Evolutionary conservation across 2,888 invertebrate species (phyloP), one percentile per base, ranked within the genome.

Genomic region (Cataglyphis rosenhaueri): DNA sequence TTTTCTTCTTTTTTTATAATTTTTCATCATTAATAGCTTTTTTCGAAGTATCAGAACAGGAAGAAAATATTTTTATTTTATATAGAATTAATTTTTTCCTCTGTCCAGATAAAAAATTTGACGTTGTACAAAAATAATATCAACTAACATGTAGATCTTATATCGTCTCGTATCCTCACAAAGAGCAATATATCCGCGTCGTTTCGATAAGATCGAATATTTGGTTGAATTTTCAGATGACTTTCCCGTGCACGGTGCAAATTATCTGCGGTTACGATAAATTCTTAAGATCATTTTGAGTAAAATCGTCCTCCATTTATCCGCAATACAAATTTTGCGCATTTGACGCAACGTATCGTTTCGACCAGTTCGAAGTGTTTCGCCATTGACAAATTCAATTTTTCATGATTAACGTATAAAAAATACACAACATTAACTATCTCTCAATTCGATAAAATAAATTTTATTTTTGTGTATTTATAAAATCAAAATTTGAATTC

Each of bases 131-230:
- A 55, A 44, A 55, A 57, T 29, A 35, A 55, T 64, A 21, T 18
- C 18, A 35, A 12, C 5, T 76, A 55, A 76, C 38, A 25, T n/a
- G 55, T 9, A 55, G 3, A 25, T 48, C 15, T 6, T 15, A 32
- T 68, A 25, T 25, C 25, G 25, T 25, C 25, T 25, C 10, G n/a
- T 64, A 52, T 55, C 18, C 64, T 64, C 55, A 52, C 9, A 29
- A 41, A 55, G 9, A 66, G 66, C 38, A 25, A 76, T 57, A 76
- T 66, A 76, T 76, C 29, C 57, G n/a, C 41, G 29, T 66, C 29
- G 12, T 65, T 66, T 55, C 66, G 21, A 76, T 57, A 76, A 76
- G 66, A 66, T 15, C 29, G 55, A 76, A 57, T 76, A 41, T 65
- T 55, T 75, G 38, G 0, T 65, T 38, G 64, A 38, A 29, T 55